Conservation (phyloP, 2,797 vertebrate genomes). For the Caiman crocodilus region DNA sequence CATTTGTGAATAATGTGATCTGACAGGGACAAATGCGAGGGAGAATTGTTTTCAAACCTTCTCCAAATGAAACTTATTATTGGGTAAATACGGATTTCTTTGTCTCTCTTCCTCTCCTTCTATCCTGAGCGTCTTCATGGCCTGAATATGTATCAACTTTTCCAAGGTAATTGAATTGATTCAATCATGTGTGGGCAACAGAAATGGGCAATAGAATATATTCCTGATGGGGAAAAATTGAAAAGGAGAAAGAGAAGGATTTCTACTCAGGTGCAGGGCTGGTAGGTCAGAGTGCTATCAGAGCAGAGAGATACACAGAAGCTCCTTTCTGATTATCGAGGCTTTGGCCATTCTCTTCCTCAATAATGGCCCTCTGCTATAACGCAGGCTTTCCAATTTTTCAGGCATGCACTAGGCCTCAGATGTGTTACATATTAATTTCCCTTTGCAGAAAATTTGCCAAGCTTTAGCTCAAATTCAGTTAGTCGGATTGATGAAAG, state of each 20-base stretch:
- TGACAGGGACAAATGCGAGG: conserved; percentile 99
- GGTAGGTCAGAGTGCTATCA: conserved; percentile 85
- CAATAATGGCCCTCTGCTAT: conserved; percentile 89
- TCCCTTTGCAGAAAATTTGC: conserved; percentile 94
- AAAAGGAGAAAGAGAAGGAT: conserved; percentile 83
- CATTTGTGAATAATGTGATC: conserved; percentile 99
- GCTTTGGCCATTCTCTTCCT: conserved; percentile 87
- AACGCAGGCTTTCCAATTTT: conserved; percentile 90
- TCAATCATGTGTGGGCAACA: conserved; percentile 93
- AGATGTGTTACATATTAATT: conserved; percentile 99
- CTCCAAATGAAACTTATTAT: conserved; percentile 99
- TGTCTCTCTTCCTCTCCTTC: conserved; percentile 85
- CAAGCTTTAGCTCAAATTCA: conserved; percentile 93
- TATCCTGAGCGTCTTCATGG: conserved; percentile 78
- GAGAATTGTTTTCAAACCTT: conserved; percentile 98
- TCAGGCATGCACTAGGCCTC: conserved; percentile 84
- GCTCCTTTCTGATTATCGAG: conserved; percentile 93
- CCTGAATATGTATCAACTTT: conserved; percentile 96
- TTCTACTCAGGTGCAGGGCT: conserved; percentile 72
- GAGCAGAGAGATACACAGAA: conserved; percentile 85
- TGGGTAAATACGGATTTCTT: conserved; percentile 96
- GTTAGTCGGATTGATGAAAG: conserved; percentile 99
- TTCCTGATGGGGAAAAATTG: conserved; percentile 91
- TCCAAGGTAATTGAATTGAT: conserved; percentile 97
- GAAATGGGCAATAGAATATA: conserved; percentile 92